Evolutionary conservation across 2,113 vertebrate species (phyloP).

Genomic region (Hippolais icterina): DNA sequence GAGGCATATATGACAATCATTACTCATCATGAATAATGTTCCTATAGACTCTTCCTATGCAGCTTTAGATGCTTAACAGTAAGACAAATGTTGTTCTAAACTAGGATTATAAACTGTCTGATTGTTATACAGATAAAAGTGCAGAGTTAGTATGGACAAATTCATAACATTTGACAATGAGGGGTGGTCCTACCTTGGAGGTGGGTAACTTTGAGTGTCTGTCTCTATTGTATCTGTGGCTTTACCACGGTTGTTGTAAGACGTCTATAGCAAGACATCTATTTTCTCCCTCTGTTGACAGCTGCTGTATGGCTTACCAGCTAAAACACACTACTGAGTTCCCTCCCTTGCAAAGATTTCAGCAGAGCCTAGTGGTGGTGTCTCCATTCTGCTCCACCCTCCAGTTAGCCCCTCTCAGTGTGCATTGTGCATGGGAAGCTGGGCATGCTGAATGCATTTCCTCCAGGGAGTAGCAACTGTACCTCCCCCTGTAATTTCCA

Average conservation of each 20-base stretch:
- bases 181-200: not conserved
- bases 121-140: not conserved
- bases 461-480: not conserved
- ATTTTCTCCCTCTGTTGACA: not conserved
- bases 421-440: not conserved
- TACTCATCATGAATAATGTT: not conserved
- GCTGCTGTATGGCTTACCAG: not conserved
- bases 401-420: not conserved
- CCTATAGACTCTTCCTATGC: not conserved
- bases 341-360: not conserved
- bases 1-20: not conserved
- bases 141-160: not conserved
- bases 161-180: not conserved
- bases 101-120: not conserved
- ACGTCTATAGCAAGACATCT: not conserved
- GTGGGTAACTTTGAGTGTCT: not conserved
- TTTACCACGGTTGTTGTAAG: not conserved
- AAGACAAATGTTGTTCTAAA: not conserved
- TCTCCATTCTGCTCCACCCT: not conserved
- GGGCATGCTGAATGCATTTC: not conserved
- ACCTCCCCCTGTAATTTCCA: not conserved
- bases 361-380: not conserved
- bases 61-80: not conserved
- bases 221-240: not conserved
- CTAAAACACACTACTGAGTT: not conserved